Evolutionary conservation across 2,113 vertebrate genomes (phyloP).

Genomic region (Ictidomys tridecemlineatus): DNA sequence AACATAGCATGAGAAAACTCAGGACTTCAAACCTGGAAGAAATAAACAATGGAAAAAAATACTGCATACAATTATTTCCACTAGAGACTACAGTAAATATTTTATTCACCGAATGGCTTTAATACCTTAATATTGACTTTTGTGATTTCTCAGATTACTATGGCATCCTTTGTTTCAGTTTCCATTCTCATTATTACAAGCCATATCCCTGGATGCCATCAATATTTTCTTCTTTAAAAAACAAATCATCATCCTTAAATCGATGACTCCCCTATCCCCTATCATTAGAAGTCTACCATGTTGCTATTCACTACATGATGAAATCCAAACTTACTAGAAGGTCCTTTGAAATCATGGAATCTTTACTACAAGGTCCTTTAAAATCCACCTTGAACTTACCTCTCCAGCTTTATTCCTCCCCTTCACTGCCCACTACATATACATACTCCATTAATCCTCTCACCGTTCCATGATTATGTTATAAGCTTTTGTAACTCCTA

Average conservation of each 20-base stretch:
- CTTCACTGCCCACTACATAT: not conserved
- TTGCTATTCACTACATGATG: not conserved
- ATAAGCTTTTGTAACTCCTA: not conserved
- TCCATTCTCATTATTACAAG: constrained; percentile 26
- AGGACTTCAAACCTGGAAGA: constrained; percentile 96
- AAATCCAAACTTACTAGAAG: constrained; percentile 47
- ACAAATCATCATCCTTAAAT: not conserved
- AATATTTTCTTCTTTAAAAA: constrained; percentile 21
- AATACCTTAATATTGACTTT: constrained; percentile 19
- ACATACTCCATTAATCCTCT: not conserved
- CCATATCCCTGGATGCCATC: not conserved
- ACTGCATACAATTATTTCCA: constrained; percentile 59
- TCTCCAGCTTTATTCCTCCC: not conserved
- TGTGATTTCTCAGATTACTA: constrained; percentile 12
- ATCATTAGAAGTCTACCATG: not conserved
- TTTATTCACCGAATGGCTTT: constrained; percentile 23
- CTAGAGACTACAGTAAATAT: not conserved
- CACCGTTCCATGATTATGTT: not conserved
- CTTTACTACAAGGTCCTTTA: not conserved
- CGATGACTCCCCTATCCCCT: not conserved
- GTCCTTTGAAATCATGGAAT: constrained; percentile 13
- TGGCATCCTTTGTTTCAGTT: not conserved
- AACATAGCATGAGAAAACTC: constrained; percentile 98
- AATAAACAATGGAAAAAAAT: constrained; percentile 62
- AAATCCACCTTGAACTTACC: not conserved